Conservation (phyloP, 2,888 invertebrate species). For the Mythimna impura region DNA sequence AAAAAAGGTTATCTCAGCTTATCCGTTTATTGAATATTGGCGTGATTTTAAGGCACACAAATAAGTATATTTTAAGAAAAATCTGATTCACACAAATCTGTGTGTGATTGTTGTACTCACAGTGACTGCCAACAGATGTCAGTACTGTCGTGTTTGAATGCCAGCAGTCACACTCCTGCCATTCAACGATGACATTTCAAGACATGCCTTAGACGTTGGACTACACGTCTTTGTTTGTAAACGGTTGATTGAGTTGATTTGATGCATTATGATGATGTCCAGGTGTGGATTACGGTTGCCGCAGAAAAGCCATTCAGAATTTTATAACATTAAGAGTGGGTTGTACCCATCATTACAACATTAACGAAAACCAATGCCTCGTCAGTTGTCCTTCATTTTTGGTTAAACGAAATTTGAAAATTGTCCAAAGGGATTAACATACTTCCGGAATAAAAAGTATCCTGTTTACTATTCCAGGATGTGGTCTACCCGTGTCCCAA, state of each 20-base stretch:
- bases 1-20: too few relatives aligned
- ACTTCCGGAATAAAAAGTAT: too few relatives aligned
- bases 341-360: too few relatives aligned
- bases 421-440: too few relatives aligned
- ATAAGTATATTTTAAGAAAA: background rate
- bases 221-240: background rate
- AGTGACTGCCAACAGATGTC: constrained; percentile 11
- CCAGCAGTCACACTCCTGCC: background rate
- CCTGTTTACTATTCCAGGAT: too few relatives aligned
- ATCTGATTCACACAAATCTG: background rate
- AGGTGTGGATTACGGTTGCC: background rate
- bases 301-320: background rate
- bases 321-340: too few relatives aligned
- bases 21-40: too few relatives aligned
- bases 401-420: too few relatives aligned
- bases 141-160: background rate
- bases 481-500: too few relatives aligned
- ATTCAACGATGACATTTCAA: background rate
- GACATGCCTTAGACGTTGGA: background rate
- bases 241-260: background rate
- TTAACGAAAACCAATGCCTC: too few relatives aligned
- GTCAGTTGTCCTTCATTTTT: too few relatives aligned
- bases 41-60: background rate
- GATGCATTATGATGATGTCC: background rate
- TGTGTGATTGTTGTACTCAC: background rate